A percentile compares a stretch with the other conserved stretches of the same genome.
These are phyloP conservation scores for Cariama cristata DNA, from an alignment of 2,113 vertebrate species.

Conservation along the genomic window DNA sequence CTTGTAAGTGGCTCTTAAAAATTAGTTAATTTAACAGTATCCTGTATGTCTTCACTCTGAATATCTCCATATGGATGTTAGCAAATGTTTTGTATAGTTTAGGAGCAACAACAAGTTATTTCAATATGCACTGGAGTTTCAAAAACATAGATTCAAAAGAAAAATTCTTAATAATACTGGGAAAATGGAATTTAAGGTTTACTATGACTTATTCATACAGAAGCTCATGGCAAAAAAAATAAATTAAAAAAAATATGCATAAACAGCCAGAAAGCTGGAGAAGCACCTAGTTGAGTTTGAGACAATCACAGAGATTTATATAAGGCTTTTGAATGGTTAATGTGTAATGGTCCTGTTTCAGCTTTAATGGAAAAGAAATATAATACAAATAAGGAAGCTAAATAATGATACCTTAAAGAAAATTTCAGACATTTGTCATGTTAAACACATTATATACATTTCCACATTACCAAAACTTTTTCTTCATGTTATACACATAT, in stretches of 20 bases:
- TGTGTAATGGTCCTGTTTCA: conserved; percentile 18
- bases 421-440: neutral
- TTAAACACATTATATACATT: neutral
- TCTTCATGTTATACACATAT: neutral
- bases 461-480: conserved; percentile 47
- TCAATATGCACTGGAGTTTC: neutral
- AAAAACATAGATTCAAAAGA: conserved; percentile 32
- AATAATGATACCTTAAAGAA: conserved; percentile 43
- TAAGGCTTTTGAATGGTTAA: conserved; percentile 55
- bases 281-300: conserved; percentile 33
- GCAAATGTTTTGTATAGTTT: conserved; percentile 31
- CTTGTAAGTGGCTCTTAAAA: conserved; percentile 35
- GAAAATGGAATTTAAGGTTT: conserved; percentile 24
- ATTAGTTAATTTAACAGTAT: conserved; percentile 31
- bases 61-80: neutral
- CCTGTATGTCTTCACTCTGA: neutral
- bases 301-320: conserved; percentile 49
- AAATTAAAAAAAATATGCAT: neutral
- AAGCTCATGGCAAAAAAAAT: neutral
- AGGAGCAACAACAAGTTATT: conserved; percentile 26
- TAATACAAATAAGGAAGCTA: conserved; percentile 41
- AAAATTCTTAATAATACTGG: conserved; percentile 49
- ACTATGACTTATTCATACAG: neutral
- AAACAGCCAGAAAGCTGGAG: neutral
- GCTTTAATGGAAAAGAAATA: conserved; percentile 59